Evolutionary conservation across 2,888 invertebrate species (phyloP).

Genomic region (Gymnosoma rotundatum): DNA sequence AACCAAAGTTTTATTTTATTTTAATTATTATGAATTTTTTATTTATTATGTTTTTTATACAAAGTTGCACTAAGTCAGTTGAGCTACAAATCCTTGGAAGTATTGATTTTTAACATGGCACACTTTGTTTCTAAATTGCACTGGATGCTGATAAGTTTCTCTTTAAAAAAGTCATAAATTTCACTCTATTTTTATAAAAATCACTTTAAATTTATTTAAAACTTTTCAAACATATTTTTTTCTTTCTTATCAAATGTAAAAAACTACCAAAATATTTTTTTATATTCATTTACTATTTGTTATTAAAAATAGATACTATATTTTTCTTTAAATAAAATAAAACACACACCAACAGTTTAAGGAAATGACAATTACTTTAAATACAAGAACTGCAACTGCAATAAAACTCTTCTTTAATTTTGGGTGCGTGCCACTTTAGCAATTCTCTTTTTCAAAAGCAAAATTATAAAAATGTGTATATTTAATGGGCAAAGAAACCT

Average conservation of each 20-base stretch:
- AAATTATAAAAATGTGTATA: background rate
- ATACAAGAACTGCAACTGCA: constrained; percentile 64
- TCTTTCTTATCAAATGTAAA: background rate
- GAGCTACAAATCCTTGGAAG: constrained; percentile 45
- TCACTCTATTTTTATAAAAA: background rate
- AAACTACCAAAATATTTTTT: background rate
- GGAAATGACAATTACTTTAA: constrained; percentile 60
- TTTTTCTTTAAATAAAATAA: constrained; percentile 16
- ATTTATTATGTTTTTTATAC: background rate
- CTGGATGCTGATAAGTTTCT: constrained; percentile 23
- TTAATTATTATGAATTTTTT: background rate
- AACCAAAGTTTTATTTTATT: background rate
- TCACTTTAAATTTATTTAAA: background rate
- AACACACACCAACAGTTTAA: constrained; percentile 59
- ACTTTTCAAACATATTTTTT: constrained; percentile 3
- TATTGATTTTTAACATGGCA: constrained; percentile 64
- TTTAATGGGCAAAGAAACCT: constrained; percentile 24
- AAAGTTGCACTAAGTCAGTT: background rate
- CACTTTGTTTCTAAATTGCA: constrained; percentile 32
- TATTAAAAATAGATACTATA: background rate
- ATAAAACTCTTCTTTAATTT: constrained; percentile 50
- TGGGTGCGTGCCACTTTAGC: constrained; percentile 64
- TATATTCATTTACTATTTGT: background rate
- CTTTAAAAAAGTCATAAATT: constrained; percentile 9
- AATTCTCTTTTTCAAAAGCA: constrained; percentile 28